Evolutionary conservation across 2,113 vertebrate species (phyloP).

Genomic region (Octodon degus): DNA sequence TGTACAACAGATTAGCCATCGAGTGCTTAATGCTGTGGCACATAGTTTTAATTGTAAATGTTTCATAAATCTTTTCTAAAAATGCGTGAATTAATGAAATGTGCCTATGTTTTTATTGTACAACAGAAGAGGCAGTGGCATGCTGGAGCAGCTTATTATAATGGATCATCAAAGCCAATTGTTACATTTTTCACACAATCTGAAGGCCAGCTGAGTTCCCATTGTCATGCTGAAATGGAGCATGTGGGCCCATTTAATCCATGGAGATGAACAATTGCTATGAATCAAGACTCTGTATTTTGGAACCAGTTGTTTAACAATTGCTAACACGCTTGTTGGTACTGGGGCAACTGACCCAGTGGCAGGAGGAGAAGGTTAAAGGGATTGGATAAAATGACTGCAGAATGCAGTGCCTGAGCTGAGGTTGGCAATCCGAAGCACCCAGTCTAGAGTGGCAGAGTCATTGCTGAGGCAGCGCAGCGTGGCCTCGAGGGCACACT

Average conservation of each 20-base stretch:
- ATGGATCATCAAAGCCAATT: not conserved
- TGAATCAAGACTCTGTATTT: not conserved
- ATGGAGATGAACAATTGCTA: not conserved
- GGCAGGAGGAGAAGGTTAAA: rapidly evolving
- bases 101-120: not conserved
- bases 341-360: not conserved
- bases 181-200: not conserved
- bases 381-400: not conserved
- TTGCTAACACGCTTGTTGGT: not conserved
- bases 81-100: slow-evolving; percentile 1
- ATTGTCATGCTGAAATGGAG: not conserved
- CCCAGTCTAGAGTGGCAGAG: not conserved
- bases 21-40: not conserved
- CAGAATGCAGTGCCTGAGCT: not conserved
- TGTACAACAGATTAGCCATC: not conserved
- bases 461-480: not conserved
- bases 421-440: not conserved
- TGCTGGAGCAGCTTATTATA: not conserved
- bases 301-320: not conserved
- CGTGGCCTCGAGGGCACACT: not conserved
- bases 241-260: not conserved
- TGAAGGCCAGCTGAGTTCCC: not conserved
- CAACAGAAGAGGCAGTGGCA: not conserved
- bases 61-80: not conserved
- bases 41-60: not conserved